A percentile compares a stretch with the other conserved stretches of the same genome.
Conservation (phyloP, 2,113 vertebrate genomes). For the Carollia perspicillata region DNA sequence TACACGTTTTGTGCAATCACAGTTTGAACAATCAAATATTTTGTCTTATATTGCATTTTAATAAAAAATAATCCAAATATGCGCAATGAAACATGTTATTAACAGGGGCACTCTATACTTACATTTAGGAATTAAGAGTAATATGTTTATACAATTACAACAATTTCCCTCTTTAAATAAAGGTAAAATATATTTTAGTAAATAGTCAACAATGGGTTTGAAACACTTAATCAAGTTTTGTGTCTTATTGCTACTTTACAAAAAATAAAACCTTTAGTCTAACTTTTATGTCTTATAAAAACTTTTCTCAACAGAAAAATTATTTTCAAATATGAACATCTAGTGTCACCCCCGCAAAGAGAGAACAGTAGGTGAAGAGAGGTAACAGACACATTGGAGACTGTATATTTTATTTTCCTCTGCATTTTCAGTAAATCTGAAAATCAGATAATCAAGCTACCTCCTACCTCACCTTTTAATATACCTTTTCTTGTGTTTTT, state of each 20-base stretch:
- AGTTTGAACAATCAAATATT: conserved; percentile 44
- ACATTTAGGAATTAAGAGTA: not conserved
- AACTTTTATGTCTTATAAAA: not conserved
- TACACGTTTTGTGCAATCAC: conserved; percentile 53
- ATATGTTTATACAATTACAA: not conserved
- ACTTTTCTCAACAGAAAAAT: not conserved
- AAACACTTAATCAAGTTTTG: not conserved
- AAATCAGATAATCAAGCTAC: not conserved
- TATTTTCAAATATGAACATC: not conserved
- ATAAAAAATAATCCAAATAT: conserved; percentile 52
- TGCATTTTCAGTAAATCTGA: not conserved
- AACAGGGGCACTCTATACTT: not conserved
- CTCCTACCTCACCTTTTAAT: rapidly evolving
- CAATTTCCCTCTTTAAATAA: not conserved
- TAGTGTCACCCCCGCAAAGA: not conserved
- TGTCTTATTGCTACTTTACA: not conserved
- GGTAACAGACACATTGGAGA: not conserved
- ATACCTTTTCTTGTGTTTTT: not conserved
- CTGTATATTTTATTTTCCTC: not conserved
- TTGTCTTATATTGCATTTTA: conserved; percentile 29
- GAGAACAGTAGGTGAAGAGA: not conserved
- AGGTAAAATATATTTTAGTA: not conserved
- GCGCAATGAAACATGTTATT: not conserved
- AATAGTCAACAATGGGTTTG: not conserved
- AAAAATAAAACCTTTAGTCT: not conserved